Evolutionary conservation across 1,140 invertebrate genomes (phyloP).

Genomic region (Philaenus spumarius): DNA sequence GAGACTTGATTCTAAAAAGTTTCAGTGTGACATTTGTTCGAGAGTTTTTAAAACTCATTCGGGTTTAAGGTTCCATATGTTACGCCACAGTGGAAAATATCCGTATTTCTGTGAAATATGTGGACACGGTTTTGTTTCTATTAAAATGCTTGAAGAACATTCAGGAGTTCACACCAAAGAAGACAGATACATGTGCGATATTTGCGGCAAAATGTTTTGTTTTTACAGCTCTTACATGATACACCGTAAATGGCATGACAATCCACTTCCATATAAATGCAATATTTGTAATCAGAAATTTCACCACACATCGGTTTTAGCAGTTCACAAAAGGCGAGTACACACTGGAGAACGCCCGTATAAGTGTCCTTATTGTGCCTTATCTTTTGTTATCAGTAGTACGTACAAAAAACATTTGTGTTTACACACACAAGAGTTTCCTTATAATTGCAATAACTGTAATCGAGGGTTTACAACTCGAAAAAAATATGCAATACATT

Average conservation of each 20-base stretch:
- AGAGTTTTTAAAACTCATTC: slow-evolving; percentile 26
- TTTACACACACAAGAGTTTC: slow-evolving; percentile 27
- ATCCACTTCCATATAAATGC: slow-evolving; percentile 32
- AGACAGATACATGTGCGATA: slow-evolving; percentile 27
- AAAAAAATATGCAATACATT: slow-evolving; percentile 24
- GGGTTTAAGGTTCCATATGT: slow-evolving; percentile 23
- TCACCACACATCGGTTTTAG: slow-evolving; percentile 26
- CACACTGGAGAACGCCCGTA: slow-evolving; percentile 69
- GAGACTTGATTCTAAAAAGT: neutral
- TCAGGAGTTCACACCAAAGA: slow-evolving; percentile 27
- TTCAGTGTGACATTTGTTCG: slow-evolving; percentile 24
- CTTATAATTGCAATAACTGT: slow-evolving; percentile 26
- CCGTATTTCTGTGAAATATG: slow-evolving; percentile 28
- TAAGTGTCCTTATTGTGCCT: slow-evolving; percentile 66
- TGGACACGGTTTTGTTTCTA: slow-evolving; percentile 25
- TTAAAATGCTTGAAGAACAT: slow-evolving; percentile 27
- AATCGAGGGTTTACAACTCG: slow-evolving; percentile 26
- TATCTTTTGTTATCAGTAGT: slow-evolving; percentile 51
- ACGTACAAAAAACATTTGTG: slow-evolving; percentile 27
- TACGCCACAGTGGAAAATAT: slow-evolving; percentile 26
- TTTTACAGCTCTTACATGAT: slow-evolving; percentile 29
- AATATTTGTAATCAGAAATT: slow-evolving; percentile 27
- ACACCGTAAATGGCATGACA: slow-evolving; percentile 31
- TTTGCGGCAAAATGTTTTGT: slow-evolving; percentile 27
- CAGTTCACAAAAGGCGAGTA: slow-evolving; percentile 41